These are phyloP conservation scores for Anticlea derivata DNA, from an alignment of 2,888 invertebrate species.

Conservation along the genomic window DNA sequence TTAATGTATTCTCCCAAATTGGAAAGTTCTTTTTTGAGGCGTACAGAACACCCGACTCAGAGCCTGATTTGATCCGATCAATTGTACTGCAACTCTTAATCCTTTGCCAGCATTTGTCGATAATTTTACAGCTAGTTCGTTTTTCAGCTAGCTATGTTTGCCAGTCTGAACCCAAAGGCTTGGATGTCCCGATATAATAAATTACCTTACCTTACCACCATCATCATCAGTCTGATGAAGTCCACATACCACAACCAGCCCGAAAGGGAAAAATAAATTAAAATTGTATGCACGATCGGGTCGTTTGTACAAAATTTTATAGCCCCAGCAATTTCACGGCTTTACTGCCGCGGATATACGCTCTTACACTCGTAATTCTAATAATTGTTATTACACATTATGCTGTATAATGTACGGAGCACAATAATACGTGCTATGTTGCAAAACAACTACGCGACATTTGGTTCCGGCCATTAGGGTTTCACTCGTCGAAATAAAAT, in stretches of 20 bases:
- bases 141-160: too few species aligned
- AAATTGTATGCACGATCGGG: neutral
- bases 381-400: slow-evolving; percentile 45
- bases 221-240: too few species aligned
- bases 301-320: slow-evolving; percentile 22
- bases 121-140: too few species aligned
- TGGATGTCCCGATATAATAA: too few species aligned
- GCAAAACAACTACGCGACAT: slow-evolving; percentile 36
- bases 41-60: slow-evolving; percentile 18
- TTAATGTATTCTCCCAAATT: slow-evolving; percentile 50
- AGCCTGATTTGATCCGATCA: neutral
- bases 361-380: slow-evolving; percentile 44
- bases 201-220: too few species aligned
- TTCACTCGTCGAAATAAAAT: slow-evolving; percentile 8
- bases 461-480: slow-evolving; percentile 19
- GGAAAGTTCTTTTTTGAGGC: slow-evolving; percentile 56
- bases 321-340: slow-evolving; percentile 50
- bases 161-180: too few species aligned
- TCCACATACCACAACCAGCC: too few species aligned
- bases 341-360: slow-evolving; percentile 47
- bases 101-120: neutral
- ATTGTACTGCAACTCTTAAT: neutral
- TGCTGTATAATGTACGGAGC: slow-evolving; percentile 26
- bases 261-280: too few species aligned
- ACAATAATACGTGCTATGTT: slow-evolving; percentile 35